These are phyloP conservation scores for Gymnopithys bicolor DNA, from an alignment of 2,797 vertebrate genomes.

Conservation along the genomic window DNA sequence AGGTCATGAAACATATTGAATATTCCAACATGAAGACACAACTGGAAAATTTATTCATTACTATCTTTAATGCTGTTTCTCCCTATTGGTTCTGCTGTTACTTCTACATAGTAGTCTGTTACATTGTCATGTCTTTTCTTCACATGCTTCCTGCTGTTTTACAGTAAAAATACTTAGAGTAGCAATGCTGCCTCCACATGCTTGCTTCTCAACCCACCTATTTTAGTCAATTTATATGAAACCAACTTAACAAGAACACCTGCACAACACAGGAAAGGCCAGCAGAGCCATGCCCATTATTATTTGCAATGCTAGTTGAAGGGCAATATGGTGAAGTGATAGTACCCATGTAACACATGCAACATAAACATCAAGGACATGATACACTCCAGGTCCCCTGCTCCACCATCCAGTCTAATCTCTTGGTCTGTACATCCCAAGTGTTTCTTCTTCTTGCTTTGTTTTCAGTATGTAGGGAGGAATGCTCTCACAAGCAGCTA, in stretches of 20 bases:
- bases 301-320: neutral
- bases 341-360: neutral
- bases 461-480: neutral
- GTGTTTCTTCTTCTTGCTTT: neutral
- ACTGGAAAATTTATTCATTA: neutral
- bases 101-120: neutral
- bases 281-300: neutral
- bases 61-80: neutral
- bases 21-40: neutral
- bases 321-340: neutral
- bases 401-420: neutral
- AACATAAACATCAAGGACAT: neutral
- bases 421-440: neutral
- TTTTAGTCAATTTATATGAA: neutral
- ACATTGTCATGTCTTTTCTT: neutral
- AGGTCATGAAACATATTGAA: neutral
- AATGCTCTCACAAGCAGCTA: neutral
- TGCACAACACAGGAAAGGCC: neutral
- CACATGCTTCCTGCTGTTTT: neutral
- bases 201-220: neutral
- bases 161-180: neutral
- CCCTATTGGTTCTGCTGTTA: neutral
- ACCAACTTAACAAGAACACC: neutral
- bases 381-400: accelerated
- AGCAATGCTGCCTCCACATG: neutral